These are phyloP conservation scores for Coregonus ussuriensis DNA, from an alignment of 2,797 vertebrate genomes.

Conservation along the genomic window DNA sequence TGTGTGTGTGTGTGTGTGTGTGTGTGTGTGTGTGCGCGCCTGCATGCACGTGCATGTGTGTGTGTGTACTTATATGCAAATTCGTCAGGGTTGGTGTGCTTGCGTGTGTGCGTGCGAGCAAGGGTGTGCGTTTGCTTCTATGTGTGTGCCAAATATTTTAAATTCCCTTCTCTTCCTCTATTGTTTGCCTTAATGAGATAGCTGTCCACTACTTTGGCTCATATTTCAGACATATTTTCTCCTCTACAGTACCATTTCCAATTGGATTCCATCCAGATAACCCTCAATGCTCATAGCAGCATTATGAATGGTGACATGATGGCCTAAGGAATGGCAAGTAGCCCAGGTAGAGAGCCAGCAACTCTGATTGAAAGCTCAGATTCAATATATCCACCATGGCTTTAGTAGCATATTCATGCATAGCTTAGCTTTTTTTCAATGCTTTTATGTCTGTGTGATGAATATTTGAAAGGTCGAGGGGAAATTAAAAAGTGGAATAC, in stretches of 20 bases:
- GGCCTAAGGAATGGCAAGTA: conserved; percentile 6
- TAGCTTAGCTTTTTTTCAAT: conserved; percentile 1
- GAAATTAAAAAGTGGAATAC: conserved; percentile 14
- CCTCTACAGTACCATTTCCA: background rate
- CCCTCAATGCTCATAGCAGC: background rate
- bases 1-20: background rate
- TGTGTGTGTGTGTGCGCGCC: background rate
- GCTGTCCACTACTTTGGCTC: background rate
- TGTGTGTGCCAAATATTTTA: background rate
- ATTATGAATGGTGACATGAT: background rate
- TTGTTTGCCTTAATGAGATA: background rate
- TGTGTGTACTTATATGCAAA: background rate
- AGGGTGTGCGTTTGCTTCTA: background rate
- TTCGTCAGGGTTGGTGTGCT: background rate
- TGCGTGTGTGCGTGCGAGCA: background rate
- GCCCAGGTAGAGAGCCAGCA: background rate
- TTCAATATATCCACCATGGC: background rate
- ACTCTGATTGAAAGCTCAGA: background rate
- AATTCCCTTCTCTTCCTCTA: background rate
- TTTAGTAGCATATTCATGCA: background rate
- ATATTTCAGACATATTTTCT: background rate
- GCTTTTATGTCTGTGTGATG: conserved; percentile 6
- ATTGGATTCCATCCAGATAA: conserved; percentile 2
- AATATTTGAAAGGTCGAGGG: conserved; percentile 22
- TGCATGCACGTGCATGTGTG: conserved; percentile 3